phyloP scores from a whole-genome alignment of 2,113 vertebrate species.

The Australoheros scitulus region DNA sequence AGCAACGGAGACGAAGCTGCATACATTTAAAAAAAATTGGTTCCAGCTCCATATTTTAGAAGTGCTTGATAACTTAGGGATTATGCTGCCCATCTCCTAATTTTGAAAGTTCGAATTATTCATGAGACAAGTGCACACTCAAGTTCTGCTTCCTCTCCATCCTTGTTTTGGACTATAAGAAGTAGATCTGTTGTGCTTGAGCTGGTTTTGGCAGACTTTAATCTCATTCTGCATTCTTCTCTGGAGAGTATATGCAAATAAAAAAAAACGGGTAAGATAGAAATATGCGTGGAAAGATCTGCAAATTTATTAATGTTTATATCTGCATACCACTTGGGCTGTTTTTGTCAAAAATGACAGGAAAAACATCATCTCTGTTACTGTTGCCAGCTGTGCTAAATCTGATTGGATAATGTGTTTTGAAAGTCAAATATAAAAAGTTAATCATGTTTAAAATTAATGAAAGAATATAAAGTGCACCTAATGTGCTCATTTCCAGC shows the following conservation, averaged over 20 bases:
- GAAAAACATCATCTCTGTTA: neutral
- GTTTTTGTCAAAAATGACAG: neutral
- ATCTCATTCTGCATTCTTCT: slow-evolving; percentile 25
- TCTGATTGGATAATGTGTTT: too few species aligned
- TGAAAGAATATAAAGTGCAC: neutral
- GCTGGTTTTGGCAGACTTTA: slow-evolving; percentile 19
- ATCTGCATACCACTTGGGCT: neutral
- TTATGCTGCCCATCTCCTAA: slow-evolving; percentile 4
- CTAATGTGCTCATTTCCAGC: neutral
- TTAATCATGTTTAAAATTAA: neutral
- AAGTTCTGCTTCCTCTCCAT: neutral
- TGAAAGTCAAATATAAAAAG: neutral
- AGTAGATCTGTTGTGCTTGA: slow-evolving; percentile 1
- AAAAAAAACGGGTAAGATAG: slow-evolving; percentile 9
- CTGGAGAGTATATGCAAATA: slow-evolving; percentile 20
- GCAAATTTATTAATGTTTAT: slow-evolving; percentile 4
- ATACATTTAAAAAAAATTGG: neutral
- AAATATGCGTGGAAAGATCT: neutral
- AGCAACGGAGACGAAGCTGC: neutral
- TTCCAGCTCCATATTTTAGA: slow-evolving; percentile 2
- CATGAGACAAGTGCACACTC: slow-evolving; percentile 12
- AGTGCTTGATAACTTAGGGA: slow-evolving; percentile 19
- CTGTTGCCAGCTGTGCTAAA: too few species aligned
- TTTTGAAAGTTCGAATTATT: slow-evolving; percentile 20
- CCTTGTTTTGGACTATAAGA: slow-evolving; percentile 9